A percentile compares a stretch with the other conserved stretches of the same genome.
Conservation (phyloP, 2,113 vertebrate species). For the Isurus oxyrinchus region DNA sequence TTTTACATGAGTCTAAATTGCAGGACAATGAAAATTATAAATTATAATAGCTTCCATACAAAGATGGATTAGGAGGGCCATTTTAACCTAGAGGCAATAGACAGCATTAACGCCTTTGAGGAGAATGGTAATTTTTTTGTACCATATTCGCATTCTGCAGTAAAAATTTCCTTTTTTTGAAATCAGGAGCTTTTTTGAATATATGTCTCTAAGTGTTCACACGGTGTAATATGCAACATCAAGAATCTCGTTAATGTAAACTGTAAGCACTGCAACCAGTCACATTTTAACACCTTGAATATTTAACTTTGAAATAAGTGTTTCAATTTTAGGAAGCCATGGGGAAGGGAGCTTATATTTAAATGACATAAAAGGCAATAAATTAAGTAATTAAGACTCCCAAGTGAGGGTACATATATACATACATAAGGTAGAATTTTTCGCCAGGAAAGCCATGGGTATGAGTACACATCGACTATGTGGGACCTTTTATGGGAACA, state of each 20-base stretch:
- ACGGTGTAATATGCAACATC: constrained; percentile 1
- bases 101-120: constrained; percentile 27
- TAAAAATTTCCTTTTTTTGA: neutral
- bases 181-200: neutral
- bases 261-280: neutral
- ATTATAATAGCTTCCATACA: constrained; percentile 21
- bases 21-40: constrained; percentile 36
- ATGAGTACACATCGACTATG: too few relatives aligned
- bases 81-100: constrained; percentile 15
- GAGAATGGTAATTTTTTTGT: neutral
- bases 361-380: neutral
- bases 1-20: constrained; percentile 35
- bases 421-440: neutral
- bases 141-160: neutral
- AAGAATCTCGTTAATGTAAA: neutral
- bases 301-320: constrained; percentile 15
- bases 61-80: constrained; percentile 22
- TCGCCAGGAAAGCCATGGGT: too few relatives aligned
- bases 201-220: neutral
- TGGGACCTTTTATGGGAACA: too few relatives aligned
- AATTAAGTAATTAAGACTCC: neutral
- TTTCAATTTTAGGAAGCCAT: constrained; percentile 14
- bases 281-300: neutral
- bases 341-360: neutral
- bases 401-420: neutral